Base-by-base conservation (phyloP, 2,113 vertebrate species). In the Cryptotis parvus region DNA sequence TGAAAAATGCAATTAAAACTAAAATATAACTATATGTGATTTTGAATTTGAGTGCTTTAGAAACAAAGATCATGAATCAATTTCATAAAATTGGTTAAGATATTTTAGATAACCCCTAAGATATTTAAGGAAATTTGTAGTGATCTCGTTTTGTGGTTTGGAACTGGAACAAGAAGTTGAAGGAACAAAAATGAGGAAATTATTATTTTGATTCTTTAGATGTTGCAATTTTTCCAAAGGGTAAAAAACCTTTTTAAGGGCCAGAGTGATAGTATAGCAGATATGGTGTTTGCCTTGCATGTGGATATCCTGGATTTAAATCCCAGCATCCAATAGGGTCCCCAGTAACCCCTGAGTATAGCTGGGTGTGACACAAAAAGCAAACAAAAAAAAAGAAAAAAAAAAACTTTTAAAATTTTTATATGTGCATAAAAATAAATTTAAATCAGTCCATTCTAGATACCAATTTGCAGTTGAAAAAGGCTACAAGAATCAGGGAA, bases 31-130 rank as follows among this genome's bases (percentile, higher is more conserved):
- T 18, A 81, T 27, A 52, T 35, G 27, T 65, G 18, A 72, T 73
- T 84, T 87, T 82, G 49, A 87, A 82, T n/a, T 73, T 37, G 14
- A 83, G 20, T 3, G 55, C 75, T 88, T 78, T 33, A 84, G 15
- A 83, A 84, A 70, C 37, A 73, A 84, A 89, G 69, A 24, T 72
- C n/a, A n/a, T 76, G 33, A 82, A 87, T 63, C 37, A 77, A 61
- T 35, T 81, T 7, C 77, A 22, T 73, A 83, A 35, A 39, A 78
- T 24, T 63, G 31, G 29, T 15, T 78, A 66, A 79, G 76, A 66
- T 68, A 70, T 22, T 85, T 85, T 75, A 33, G 73, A 61, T 41
- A 66, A 6, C 12, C 15, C 49, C 31, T 68, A 4, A 26, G n/a
- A 68, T 0, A 22, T 45, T 81, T 86, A 49, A 82, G 37, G 8